phyloP scores from a whole-genome alignment of 2,797 vertebrate genomes.

The Tragelaphus eurycerus region DNA sequence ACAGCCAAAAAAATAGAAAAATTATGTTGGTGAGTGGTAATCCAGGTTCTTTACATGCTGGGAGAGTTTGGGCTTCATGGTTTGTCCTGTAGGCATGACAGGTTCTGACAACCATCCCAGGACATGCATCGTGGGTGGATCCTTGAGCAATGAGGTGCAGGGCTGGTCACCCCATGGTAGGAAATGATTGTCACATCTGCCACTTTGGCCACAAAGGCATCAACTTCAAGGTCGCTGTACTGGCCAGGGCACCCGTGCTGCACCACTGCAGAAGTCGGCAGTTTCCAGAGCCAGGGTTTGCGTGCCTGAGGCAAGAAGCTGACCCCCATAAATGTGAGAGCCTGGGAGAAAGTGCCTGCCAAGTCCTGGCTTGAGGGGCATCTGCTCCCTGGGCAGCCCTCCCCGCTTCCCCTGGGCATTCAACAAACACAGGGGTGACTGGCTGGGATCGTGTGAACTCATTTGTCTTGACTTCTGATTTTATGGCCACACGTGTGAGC shows the following conservation, averaged over 20 bases:
- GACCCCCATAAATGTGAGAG: neutral
- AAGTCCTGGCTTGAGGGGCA: neutral
- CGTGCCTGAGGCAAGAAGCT: neutral
- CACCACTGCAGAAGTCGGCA: neutral
- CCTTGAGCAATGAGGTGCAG: neutral
- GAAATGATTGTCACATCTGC: neutral
- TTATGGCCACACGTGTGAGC: neutral
- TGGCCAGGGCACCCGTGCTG: neutral
- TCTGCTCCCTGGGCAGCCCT: neutral
- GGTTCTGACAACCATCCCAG: neutral
- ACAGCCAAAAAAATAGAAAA: neutral
- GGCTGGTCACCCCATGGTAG: neutral
- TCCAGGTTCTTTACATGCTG: neutral
- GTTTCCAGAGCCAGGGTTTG: neutral
- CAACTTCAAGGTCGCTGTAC: neutral
- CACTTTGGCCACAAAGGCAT: neutral
- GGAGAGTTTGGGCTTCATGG: neutral
- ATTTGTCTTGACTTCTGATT: neutral
- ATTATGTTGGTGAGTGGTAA: neutral
- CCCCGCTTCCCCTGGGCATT: rapidly evolving
- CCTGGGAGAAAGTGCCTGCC: too few relatives aligned
- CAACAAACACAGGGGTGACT: neutral
- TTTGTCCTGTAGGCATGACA: rapidly evolving
- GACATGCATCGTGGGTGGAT: neutral
- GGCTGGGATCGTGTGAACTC: neutral